Conservation (phyloP, 2,113 vertebrate genomes). For the Quiscalus mexicanus region DNA sequence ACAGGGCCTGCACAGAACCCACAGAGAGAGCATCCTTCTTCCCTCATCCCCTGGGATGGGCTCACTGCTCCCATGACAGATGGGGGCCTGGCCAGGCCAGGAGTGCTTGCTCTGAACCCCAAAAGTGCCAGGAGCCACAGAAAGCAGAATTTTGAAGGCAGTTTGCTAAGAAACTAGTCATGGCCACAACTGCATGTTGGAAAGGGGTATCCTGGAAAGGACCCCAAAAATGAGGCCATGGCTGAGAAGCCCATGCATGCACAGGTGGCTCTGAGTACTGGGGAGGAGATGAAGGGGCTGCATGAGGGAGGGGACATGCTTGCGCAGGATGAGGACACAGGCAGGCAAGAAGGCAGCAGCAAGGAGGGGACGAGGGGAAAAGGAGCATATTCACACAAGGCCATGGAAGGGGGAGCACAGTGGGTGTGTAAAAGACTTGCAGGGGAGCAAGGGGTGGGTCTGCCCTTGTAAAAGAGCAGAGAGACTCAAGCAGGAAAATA, state of each 20-base stretch:
- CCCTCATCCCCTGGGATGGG: background rate
- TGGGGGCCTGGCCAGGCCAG: no score
- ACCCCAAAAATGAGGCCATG: background rate
- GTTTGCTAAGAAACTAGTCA: background rate
- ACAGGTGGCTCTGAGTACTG: background rate
- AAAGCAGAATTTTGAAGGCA: background rate
- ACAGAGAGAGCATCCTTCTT: background rate
- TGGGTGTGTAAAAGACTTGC: background rate
- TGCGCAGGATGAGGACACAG: background rate
- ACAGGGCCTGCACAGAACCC: background rate
- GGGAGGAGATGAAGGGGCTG: background rate
- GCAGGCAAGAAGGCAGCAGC: background rate
- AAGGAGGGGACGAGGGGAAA: background rate
- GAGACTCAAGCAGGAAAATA: background rate
- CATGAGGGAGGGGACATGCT: background rate
- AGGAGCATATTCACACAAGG: fast-evolving
- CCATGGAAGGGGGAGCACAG: fast-evolving
- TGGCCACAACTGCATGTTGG: background rate
- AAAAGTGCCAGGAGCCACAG: background rate
- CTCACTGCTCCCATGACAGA: background rate
- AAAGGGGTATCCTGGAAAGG: background rate
- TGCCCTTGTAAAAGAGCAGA: background rate
- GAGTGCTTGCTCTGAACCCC: background rate
- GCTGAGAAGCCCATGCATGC: background rate
- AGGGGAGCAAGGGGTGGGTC: background rate